Evolutionary conservation across 2,888 invertebrate genomes (phyloP), one percentile per base, ranked within the genome.

Genomic region (Proisotoma minuta): DNA sequence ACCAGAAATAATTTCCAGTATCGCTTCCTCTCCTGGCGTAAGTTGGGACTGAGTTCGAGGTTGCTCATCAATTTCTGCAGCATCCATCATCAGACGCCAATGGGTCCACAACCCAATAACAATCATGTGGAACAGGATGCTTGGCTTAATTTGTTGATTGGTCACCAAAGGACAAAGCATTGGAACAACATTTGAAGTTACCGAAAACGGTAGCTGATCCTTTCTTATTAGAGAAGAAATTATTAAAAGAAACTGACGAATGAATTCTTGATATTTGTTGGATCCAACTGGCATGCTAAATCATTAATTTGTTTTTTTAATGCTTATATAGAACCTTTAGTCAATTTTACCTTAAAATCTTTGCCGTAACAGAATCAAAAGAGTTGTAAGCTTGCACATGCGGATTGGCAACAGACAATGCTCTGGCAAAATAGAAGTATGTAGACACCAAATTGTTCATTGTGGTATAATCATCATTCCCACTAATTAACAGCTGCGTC

Each of bases 331-430:
- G n/a, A n/a, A n/a, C n/a, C n/a, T n/a, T n/a, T n/a, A n/a, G n/a
- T n/a, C n/a, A n/a, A n/a, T n/a, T n/a, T n/a, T 64, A 67, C 54
- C 60, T n/a, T 49, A 54, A 43, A 4, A 63, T 18, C 39, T 27
- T 54, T 15, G 24, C 43, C 20, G 48, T 39, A 2, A 73, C 62
- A 54, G 52, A 63, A 47, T 71, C 83, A 54, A 93, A 81, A 80
- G 92, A 92, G 56, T 87, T 85, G 29, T 86, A 84, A 29, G 91
- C 89, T 34, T 88, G 89, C 12, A 89, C 88, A 80, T 92, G 92
- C 34, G 91, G 91, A 77, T 89, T 87, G 75, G 87, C 85, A 57
- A 91, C 89, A 10, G 89, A 84, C 71, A 91, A 84, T 69, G 89
- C 88, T 69, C 91, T 83, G 63, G 89, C 86, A 79, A 92, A 91